Evolutionary conservation across 2,888 invertebrate genomes (phyloP), one percentile per base, ranked within the genome.

Genomic region (Cremastinae sp.): DNA sequence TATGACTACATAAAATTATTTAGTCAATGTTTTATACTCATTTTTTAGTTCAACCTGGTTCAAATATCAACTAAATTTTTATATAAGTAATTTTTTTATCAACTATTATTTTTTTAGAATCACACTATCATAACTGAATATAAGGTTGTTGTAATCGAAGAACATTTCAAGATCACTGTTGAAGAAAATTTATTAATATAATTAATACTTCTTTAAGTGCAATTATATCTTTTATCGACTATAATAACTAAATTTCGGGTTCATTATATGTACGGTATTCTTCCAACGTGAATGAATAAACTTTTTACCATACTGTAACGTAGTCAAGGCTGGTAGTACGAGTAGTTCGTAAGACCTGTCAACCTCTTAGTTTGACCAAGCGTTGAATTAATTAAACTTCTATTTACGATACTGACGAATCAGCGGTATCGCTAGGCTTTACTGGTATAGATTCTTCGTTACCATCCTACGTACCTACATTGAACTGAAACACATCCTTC

Each of bases 321-420:
- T 38, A 64, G 51, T 59, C n/a, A 47, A 41, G 43, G n/a, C 28
- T 68, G 64, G 64, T 72, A 66, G 45, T 49, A 49, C 61, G 73
- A 62, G 65, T 61, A 74, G 70, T 61, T 65, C 36, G 69, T 82
- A 83, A 83, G 83, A 82, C 81, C 85, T 85, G 87, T 86, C 86
- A 82, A 82, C 81, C 61, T 59, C 66, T 65, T 81, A 83, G 84
- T 84, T 87, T 86, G 88, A 85, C 86, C 86, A 83, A 86, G 85
- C 88, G 87, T 85, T 82, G 87, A 88, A 88, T 88, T 89, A 88
- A 89, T 89, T 89, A 89, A 89, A 89, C 87, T 89, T 88, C 85
- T 88, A 88, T 89, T 89, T 87, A 89, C 83, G 88, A 87, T 88
- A 89, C 88, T 86, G 89, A 88, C 86, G 88, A 89, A 86, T 89